Conservation (phyloP, 2,113 vertebrate species). For the Lonchura striata region DNA sequence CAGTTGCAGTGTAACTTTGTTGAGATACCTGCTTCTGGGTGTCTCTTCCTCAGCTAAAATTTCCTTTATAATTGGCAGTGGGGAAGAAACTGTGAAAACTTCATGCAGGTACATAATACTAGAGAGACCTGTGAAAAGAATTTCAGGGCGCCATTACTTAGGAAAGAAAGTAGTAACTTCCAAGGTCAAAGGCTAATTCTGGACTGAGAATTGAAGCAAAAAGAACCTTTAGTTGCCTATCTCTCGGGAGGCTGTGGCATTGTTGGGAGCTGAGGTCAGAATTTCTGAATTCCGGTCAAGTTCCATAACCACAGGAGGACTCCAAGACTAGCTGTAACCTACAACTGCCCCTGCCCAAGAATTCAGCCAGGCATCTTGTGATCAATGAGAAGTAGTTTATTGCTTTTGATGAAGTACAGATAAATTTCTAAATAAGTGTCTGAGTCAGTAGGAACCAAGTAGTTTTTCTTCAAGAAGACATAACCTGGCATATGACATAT, state of each 20-base stretch:
- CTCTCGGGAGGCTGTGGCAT: not conserved
- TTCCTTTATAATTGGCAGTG: not conserved
- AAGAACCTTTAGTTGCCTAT: not conserved
- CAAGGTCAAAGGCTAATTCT: not conserved
- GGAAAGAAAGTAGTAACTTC: not conserved
- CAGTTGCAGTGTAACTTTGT: not conserved
- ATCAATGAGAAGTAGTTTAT: not conserved
- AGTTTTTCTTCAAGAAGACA: not conserved
- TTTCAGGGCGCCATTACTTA: not conserved
- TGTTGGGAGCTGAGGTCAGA: not conserved
- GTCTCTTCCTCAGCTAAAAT: not conserved
- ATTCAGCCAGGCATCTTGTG: not conserved
- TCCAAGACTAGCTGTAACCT: not conserved
- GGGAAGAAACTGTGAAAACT: not conserved
- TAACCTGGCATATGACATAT: not conserved
- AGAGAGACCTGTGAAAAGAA: not conserved
- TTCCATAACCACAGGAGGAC: not conserved
- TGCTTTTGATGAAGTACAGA: not conserved
- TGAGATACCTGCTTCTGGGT: not conserved
- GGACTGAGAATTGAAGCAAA: not conserved
- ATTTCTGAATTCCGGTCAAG: constrained; percentile 3
- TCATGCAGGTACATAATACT: not conserved
- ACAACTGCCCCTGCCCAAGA: not conserved
- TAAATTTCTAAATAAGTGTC: not conserved
- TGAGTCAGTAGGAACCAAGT: not conserved